Evolutionary conservation across 92 coral and sea anemone genomes (phyloP).

Genomic region (Heteractis magnifica): DNA sequence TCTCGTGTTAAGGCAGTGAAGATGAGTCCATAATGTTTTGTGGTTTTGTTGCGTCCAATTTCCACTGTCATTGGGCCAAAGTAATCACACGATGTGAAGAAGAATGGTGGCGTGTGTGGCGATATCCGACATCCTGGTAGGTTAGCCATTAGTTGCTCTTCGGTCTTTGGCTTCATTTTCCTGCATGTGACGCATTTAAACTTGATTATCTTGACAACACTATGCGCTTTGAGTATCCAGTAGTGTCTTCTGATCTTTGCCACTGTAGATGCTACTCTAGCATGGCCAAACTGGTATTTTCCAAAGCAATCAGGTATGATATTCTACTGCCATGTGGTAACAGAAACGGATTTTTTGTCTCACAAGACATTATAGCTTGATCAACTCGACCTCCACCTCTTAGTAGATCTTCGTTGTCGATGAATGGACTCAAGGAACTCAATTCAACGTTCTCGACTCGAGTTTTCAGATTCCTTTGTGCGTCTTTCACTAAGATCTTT

Average conservation of each 20-base stretch:
- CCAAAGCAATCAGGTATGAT: constrained; percentile 38
- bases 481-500: constrained; percentile 38
- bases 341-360: constrained; percentile 38
- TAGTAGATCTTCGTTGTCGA: constrained; percentile 46
- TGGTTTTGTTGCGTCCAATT: constrained; percentile 47
- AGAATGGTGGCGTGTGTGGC: constrained; percentile 50
- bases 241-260: constrained; percentile 42
- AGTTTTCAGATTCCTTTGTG: constrained; percentile 21
- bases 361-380: constrained; percentile 45
- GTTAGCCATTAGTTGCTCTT: constrained; percentile 51
- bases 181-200: constrained; percentile 40
- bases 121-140: constrained; percentile 30
- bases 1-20: constrained; percentile 61
- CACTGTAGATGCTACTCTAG: constrained; percentile 47
- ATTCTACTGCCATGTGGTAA: constrained; percentile 41
- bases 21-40: constrained; percentile 63
- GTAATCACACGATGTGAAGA: constrained; percentile 56
- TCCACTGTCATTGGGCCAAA: constrained; percentile 49
- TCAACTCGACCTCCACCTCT: constrained; percentile 67
- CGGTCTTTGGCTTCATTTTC: constrained; percentile 33
- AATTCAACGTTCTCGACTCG: constrained; percentile 20
- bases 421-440: constrained; percentile 38
- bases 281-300: constrained; percentile 28
- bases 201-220: constrained; percentile 47
- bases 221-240: constrained; percentile 49